phyloP scores from a whole-genome alignment of 2,113 vertebrate species.

The Myodes glareolus region DNA sequence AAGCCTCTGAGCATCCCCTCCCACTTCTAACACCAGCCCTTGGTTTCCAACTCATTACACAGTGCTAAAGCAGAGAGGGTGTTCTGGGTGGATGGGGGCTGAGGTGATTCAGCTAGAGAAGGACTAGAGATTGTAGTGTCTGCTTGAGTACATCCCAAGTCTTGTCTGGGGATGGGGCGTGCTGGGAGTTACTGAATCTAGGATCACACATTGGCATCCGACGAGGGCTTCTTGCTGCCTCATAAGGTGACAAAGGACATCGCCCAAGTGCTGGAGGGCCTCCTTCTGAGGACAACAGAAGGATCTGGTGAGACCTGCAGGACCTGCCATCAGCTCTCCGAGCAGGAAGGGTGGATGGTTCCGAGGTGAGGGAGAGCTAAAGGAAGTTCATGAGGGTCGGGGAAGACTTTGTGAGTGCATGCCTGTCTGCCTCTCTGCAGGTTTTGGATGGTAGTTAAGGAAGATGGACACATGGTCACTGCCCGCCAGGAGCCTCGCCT shows the following conservation, averaged over 20 bases:
- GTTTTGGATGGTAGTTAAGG: slow-evolving; percentile 93
- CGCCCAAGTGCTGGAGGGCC: too few relatives aligned
- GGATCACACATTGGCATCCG: rapidly evolving
- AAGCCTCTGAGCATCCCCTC: background rate
- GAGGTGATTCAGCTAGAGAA: background rate
- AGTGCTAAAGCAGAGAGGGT: rapidly evolving
- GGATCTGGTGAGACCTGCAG: background rate
- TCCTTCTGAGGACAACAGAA: background rate
- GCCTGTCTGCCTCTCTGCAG: slow-evolving; percentile 75
- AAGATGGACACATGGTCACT: slow-evolving; percentile 93
- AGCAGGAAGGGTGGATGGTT: rapidly evolving
- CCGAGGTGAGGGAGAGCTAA: background rate
- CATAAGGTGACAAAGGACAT: background rate
- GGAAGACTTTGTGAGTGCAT: background rate
- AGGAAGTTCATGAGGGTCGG: background rate
- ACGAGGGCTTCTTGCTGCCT: background rate
- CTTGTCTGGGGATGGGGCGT: background rate
- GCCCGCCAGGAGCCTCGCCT: slow-evolving; percentile 93
- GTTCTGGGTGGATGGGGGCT: background rate
- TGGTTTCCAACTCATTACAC: background rate
- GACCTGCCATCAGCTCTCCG: background rate
- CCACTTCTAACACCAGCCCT: too few relatives aligned
- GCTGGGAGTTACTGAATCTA: too few relatives aligned
- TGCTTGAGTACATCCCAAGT: background rate
- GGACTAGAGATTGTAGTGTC: background rate